Conservation (phyloP, 1,140 invertebrate genomes). For the Uloborus diversus region DNA sequence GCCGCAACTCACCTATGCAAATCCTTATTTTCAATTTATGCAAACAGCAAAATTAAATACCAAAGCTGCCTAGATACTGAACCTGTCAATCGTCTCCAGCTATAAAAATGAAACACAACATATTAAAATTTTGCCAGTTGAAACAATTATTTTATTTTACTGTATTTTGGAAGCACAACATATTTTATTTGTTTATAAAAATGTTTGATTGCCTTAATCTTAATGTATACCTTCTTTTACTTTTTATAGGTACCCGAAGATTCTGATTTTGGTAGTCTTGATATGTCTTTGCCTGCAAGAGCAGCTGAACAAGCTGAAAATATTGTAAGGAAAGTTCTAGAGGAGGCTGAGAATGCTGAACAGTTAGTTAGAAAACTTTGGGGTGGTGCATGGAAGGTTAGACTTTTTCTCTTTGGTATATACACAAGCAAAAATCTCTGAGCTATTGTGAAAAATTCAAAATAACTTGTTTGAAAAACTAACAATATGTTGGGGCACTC, state of each 20-base stretch:
- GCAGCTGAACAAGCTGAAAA: slow-evolving; percentile 94
- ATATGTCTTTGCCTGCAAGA: slow-evolving; percentile 77
- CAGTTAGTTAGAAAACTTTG: slow-evolving; percentile 89
- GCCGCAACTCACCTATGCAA: too few species aligned
- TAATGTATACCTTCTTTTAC: neutral
- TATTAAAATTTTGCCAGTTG: neutral
- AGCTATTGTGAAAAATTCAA: too few species aligned
- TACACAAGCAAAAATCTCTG: too few species aligned
- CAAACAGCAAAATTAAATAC: too few species aligned
- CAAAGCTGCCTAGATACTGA: too few species aligned
- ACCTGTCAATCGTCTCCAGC: too few species aligned
- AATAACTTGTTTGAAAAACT: too few species aligned
- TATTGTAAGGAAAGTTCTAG: slow-evolving; percentile 92
- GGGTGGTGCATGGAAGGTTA: slow-evolving; percentile 77
- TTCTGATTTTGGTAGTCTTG: slow-evolving; percentile 41
- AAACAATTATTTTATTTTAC: neutral
- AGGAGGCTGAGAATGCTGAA: slow-evolving; percentile 91
- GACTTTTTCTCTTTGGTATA: too few species aligned
- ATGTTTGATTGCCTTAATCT: neutral
- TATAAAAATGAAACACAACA: too few species aligned
- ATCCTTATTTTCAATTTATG: too few species aligned
- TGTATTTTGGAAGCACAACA: neutral
- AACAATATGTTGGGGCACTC: too few species aligned
- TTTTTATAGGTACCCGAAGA: slow-evolving; percentile 16
- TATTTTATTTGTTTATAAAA: neutral